These are phyloP conservation scores for Junonia oenone DNA, from an alignment of 2,888 invertebrate genomes.

Conservation along the genomic window DNA sequence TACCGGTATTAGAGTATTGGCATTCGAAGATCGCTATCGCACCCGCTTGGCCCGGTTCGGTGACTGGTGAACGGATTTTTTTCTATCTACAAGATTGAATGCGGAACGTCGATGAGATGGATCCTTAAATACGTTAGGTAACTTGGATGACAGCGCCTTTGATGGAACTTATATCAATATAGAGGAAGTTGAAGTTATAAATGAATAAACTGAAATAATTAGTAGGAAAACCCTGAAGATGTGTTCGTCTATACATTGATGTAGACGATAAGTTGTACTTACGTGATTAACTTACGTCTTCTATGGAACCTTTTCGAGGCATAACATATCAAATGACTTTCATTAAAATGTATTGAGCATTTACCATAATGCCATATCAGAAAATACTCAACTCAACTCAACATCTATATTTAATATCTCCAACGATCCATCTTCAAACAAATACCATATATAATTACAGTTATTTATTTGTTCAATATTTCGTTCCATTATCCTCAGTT, in stretches of 20 bases:
- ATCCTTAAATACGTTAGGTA: constrained; percentile 10
- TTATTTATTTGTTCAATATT: not conserved
- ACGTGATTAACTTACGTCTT: no score
- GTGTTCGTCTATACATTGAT: no score
- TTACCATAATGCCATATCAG: no score
- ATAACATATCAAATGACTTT: no score
- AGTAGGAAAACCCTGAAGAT: no score
- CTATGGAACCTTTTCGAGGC: no score
- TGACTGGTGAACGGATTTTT: constrained; percentile 9
- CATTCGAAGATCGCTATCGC: constrained; percentile 30
- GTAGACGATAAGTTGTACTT: no score
- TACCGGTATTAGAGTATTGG: constrained; percentile 63
- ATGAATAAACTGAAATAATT: no score
- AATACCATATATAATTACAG: not conserved
- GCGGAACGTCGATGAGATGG: constrained; percentile 13
- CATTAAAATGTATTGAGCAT: no score
- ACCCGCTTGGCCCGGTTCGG: constrained; percentile 18
- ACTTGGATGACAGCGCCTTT: not conserved
- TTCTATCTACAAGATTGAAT: constrained; percentile 28
- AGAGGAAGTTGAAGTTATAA: not conserved
- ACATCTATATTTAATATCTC: no score
- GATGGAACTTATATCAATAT: not conserved
- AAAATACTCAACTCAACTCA: no score
- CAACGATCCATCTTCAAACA: not conserved
- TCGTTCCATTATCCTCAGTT: not conserved